Evolutionary conservation across 1,140 invertebrate species (phyloP).

Genomic region (Caenorhabditis briggsae): DNA sequence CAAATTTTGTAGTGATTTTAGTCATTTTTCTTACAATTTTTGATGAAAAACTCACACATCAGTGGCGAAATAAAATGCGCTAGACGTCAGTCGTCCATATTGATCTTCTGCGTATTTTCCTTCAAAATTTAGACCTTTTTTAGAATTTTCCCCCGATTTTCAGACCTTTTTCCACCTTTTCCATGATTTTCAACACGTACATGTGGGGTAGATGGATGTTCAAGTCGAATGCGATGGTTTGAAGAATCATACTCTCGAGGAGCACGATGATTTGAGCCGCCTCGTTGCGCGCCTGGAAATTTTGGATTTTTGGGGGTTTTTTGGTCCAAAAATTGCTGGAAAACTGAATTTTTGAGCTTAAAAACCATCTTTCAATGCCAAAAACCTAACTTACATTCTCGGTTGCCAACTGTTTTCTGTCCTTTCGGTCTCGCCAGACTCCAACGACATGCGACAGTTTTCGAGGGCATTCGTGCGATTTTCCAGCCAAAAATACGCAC

Average conservation of each 20-base stretch:
- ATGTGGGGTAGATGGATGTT: slow-evolving; percentile 17
- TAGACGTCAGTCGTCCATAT: not conserved
- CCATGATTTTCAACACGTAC: slow-evolving; percentile 7
- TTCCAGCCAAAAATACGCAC: slow-evolving; percentile 24
- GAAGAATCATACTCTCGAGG: slow-evolving; percentile 46
- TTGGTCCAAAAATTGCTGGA: not conserved
- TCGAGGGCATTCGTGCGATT: slow-evolving; percentile 9
- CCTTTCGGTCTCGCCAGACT: slow-evolving; percentile 15
- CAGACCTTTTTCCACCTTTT: slow-evolving; percentile 20
- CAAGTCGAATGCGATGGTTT: slow-evolving; percentile 33
- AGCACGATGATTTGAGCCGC: slow-evolving; percentile 35
- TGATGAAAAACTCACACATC: slow-evolving; percentile 12
- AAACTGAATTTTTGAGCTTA: not conserved
- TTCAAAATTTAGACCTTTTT: not conserved
- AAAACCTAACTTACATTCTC: not conserved
- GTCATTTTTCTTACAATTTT: no score
- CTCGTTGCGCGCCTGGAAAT: slow-evolving; percentile 30
- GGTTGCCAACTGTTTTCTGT: slow-evolving; percentile 13
- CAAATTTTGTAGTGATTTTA: no score
- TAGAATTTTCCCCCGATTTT: not conserved
- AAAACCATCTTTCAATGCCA: not conserved
- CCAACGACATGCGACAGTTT: slow-evolving; percentile 10
- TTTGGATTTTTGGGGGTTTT: not conserved
- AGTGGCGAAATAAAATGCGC: slow-evolving; percentile 29
- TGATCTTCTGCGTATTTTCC: not conserved